These are phyloP conservation scores for Garrulus glandarius DNA, from an alignment of 2,797 vertebrate species.

Conservation along the genomic window DNA sequence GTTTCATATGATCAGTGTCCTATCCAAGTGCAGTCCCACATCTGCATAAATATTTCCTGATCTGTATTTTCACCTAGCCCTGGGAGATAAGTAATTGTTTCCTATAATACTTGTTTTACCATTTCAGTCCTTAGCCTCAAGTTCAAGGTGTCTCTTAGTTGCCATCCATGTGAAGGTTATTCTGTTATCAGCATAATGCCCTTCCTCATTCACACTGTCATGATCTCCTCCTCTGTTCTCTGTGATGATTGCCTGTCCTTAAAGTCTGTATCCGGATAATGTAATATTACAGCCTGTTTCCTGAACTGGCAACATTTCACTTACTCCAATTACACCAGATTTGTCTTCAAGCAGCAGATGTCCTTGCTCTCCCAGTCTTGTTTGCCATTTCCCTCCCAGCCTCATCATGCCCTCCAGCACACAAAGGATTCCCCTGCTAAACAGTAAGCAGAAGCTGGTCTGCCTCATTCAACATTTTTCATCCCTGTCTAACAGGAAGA, in stretches of 20 bases:
- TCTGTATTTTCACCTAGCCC: constrained; percentile 30
- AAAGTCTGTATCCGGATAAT: not conserved
- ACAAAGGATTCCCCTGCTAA: not conserved
- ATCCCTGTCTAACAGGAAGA: not conserved
- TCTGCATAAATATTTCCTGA: constrained; percentile 42
- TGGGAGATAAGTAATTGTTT: constrained; percentile 43
- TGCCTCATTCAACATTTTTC: not conserved
- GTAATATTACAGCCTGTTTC: constrained; percentile 29
- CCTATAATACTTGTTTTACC: constrained; percentile 10
- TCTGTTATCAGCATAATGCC: not conserved
- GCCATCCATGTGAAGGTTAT: not conserved
- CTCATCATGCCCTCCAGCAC: not conserved
- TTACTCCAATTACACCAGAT: constrained; percentile 12
- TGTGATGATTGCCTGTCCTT: not conserved
- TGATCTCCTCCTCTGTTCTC: not conserved
- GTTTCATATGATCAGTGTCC: constrained; percentile 30
- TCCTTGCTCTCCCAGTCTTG: constrained; percentile 1
- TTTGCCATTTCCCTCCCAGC: not conserved
- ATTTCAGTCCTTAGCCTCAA: constrained; percentile 32
- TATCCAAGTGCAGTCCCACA: not conserved
- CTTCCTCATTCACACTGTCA: constrained; percentile 2
- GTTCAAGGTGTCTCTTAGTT: constrained; percentile 12
- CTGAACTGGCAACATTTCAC: constrained; percentile 11
- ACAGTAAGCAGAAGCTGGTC: not conserved
- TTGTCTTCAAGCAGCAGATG: constrained; percentile 20